Evolutionary conservation across 2,797 vertebrate genomes (phyloP).

Genomic region (Fringilla coelebs): DNA sequence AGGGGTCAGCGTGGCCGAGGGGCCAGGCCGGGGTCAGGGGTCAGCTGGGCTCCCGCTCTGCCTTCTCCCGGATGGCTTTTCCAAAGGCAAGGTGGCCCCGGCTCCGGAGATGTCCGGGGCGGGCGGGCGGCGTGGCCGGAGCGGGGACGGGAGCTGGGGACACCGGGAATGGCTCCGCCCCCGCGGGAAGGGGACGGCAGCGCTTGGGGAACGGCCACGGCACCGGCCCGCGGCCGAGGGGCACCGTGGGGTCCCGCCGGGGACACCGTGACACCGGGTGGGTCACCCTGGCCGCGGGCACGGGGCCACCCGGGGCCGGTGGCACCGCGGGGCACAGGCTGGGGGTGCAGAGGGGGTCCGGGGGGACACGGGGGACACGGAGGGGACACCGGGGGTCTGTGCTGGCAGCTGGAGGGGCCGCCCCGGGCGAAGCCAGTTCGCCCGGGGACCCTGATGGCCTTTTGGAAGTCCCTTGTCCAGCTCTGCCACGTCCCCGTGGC

Average conservation of each 20-base stretch:
- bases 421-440: neutral
- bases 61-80: neutral
- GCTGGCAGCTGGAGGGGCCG: neutral
- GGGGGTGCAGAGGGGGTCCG: neutral
- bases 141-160: neutral
- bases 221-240: neutral
- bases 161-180: neutral
- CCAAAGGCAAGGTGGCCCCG: neutral
- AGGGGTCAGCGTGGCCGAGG: neutral
- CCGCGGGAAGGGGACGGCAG: neutral
- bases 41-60: neutral
- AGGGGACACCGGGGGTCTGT: neutral
- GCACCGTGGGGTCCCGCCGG: neutral
- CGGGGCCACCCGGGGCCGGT: neutral
- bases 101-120: neutral
- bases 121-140: neutral
- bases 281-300: neutral
- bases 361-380: neutral
- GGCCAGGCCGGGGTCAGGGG: neutral
- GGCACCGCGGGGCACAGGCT: neutral
- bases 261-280: neutral
- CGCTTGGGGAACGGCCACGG: neutral
- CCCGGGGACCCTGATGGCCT: neutral
- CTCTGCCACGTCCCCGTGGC: neutral
- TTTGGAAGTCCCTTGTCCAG: neutral